Conservation (phyloP, 2,888 invertebrate species). For the Thecocarcelia acutangulata region DNA sequence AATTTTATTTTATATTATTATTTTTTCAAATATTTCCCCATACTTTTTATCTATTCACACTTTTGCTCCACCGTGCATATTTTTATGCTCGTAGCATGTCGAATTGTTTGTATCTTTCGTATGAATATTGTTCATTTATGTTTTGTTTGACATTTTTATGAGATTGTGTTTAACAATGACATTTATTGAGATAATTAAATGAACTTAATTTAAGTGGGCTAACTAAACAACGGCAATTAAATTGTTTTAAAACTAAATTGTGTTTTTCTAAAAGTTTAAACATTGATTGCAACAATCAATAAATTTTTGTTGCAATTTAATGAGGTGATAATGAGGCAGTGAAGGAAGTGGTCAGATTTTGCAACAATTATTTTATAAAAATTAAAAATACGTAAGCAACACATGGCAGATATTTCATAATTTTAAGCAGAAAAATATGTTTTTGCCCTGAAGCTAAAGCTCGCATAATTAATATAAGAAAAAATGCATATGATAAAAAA, state of each 20-base stretch:
- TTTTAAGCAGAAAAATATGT: too few species aligned
- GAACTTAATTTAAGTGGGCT: slow-evolving; percentile 56
- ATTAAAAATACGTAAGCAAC: too few species aligned
- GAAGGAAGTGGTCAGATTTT: background rate
- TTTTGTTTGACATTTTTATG: slow-evolving; percentile 64
- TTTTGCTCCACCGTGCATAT: slow-evolving; percentile 13
- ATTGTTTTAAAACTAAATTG: slow-evolving; percentile 35
- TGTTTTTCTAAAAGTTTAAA: slow-evolving; percentile 11
- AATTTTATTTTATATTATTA: too few species aligned
- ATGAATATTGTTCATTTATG: slow-evolving; percentile 55
- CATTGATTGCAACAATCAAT: slow-evolving; percentile 25
- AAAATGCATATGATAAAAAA: too few species aligned
- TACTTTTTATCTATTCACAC: too few species aligned
- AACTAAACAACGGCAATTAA: slow-evolving; percentile 14
- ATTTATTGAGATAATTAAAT: slow-evolving; percentile 66
- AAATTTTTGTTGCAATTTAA: slow-evolving; percentile 22
- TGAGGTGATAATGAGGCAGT: slow-evolving; percentile 36
- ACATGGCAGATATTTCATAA: too few species aligned
- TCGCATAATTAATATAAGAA: too few species aligned
- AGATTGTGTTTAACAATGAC: slow-evolving; percentile 63
- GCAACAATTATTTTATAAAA: too few species aligned
- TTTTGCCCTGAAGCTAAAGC: too few species aligned
- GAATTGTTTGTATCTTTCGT: slow-evolving; percentile 13
- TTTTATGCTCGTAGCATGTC: slow-evolving; percentile 15
- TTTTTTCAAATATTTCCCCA: too few species aligned